Evolutionary conservation across 2,113 vertebrate genomes (phyloP).

Genomic region (Alosa alosa): DNA sequence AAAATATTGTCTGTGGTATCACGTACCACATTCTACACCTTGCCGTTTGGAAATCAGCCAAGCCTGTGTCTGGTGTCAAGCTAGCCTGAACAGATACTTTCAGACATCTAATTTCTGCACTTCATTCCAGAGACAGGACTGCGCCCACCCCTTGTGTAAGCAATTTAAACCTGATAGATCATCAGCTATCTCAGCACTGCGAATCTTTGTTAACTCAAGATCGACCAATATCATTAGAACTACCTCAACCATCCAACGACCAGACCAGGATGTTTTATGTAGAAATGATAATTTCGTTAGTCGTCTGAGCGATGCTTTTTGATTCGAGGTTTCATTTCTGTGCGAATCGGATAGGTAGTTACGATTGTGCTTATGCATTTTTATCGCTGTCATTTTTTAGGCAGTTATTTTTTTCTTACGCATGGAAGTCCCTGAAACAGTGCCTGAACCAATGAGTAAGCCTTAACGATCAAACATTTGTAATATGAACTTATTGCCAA

Average conservation of each 20-base stretch:
- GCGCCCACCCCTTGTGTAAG: slow-evolving; percentile 65
- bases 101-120: slow-evolving; percentile 69
- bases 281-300: background rate
- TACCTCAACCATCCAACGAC: slow-evolving; percentile 17
- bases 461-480: slow-evolving; percentile 43
- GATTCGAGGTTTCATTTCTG: slow-evolving; percentile 3
- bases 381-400: slow-evolving; percentile 17
- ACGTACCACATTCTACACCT: slow-evolving; percentile 51
- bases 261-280: slow-evolving; percentile 28
- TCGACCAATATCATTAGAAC: slow-evolving; percentile 39
- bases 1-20: slow-evolving; percentile 39
- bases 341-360: slow-evolving; percentile 7
- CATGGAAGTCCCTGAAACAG: slow-evolving; percentile 55
- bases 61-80: slow-evolving; percentile 67
- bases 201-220: slow-evolving; percentile 41
- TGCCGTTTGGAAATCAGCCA: slow-evolving; percentile 64
- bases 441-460: slow-evolving; percentile 56
- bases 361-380: slow-evolving; percentile 1
- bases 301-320: slow-evolving; percentile 20
- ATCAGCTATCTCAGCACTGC: slow-evolving; percentile 47
- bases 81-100: slow-evolving; percentile 74
- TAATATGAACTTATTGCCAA: slow-evolving; percentile 88
- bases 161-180: slow-evolving; percentile 68
- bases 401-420: background rate
- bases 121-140: slow-evolving; percentile 68